Evolutionary conservation across 2,113 vertebrate genomes (phyloP), one percentile per base, ranked within the genome.

Genomic region (Willisornis vidua): DNA sequence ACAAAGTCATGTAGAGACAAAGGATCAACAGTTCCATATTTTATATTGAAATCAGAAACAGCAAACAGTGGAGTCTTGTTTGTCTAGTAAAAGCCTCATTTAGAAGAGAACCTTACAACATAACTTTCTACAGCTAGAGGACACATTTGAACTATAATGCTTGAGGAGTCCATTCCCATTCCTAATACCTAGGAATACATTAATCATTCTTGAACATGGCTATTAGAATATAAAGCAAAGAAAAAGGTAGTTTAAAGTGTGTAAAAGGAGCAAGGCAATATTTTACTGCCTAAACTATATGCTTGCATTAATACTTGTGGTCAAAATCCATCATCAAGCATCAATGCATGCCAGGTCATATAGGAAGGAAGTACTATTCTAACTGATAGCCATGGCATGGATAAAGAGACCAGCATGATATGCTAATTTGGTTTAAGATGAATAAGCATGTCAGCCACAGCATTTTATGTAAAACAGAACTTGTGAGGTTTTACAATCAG

Each of bases 391-490:
- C 91, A 52, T 82, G 85, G 63, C 83, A 72, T 19, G 83, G 94
- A 97, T 96, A 94, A 96, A 94, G 97, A 95, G 93, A 89, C 90
- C 52, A 82, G 79, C 61, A 62, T 88, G 67, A 90, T 94, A 91
- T 94, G 90, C 92, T 96, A 96, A 97, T 96, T 83, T 92, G 57
- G 79, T 92, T 85, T 95, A 94, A 95, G 94, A 95, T 78, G 89
- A 95, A 96, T 95, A 94, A 95, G 94, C 82, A 65, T 65, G 93
- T 94, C 92, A 97, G 75, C 48, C 0, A 0, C 81, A 78, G 88
- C 80, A 70, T 87, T 97, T 94, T 90, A 95, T 91, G 91, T 93
- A 94, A 95, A 95, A 81, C 71, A 92, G 89, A 93, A 93, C 71
- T 93, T 93, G 79, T 88, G 89, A 96, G 96, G 96, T 90, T 95